Evolutionary conservation across 2,797 vertebrate genomes (phyloP).

Genomic region (Erethizon dorsatum): DNA sequence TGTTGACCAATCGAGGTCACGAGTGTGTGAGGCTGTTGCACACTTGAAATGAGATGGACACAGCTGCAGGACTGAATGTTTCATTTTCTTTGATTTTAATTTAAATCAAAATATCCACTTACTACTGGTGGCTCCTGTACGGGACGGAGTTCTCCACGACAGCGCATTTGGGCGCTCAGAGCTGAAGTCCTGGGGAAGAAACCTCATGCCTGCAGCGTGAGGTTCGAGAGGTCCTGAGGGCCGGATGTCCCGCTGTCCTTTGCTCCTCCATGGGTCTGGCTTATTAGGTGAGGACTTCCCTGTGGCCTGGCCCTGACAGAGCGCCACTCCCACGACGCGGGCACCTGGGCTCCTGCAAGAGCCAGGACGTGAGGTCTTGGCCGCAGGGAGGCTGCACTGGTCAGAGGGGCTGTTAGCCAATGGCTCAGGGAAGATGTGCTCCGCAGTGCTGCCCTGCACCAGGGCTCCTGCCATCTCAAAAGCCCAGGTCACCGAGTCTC

Average conservation of each 20-base stretch:
- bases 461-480: neutral
- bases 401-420: neutral
- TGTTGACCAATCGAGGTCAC: neutral
- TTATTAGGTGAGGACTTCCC: neutral
- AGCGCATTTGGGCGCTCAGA: accelerated
- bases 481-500: neutral
- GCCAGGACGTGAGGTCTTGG: neutral
- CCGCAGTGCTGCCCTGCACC: too few species aligned
- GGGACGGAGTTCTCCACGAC: neutral
- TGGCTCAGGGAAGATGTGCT: neutral
- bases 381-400: neutral
- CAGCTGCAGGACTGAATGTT: too few species aligned
- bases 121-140: neutral
- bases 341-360: neutral
- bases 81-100: slow-evolving; percentile 1
- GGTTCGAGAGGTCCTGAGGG: accelerated
- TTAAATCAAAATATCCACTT: neutral
- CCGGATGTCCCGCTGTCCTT: neutral
- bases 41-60: neutral
- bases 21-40: accelerated
- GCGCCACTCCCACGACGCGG: accelerated
- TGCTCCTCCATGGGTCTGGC: neutral
- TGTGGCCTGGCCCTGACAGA: neutral
- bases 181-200: neutral
- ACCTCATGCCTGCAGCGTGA: too few species aligned